A percentile compares a stretch with the other conserved stretches of the same genome.
These are phyloP conservation scores for Amphiprion ocellaris DNA, from an alignment of 2,113 vertebrate genomes.

Conservation along the genomic window DNA sequence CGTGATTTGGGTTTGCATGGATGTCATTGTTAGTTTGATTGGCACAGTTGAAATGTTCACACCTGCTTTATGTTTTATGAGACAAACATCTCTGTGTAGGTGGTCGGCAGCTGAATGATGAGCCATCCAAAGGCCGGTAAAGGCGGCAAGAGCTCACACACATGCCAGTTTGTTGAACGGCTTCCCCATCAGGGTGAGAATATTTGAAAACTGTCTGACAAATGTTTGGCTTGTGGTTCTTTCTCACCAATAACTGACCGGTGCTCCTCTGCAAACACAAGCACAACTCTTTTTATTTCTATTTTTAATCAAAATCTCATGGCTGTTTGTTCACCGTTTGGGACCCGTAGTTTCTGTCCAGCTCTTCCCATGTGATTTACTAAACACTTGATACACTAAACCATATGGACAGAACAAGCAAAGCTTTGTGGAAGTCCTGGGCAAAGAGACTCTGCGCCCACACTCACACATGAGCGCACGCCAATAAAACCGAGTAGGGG, in stretches of 20 bases:
- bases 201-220: conserved; percentile 29
- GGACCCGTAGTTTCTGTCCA: neutral
- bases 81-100: neutral
- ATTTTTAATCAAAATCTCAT: conserved; percentile 1
- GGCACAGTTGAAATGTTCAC: neutral
- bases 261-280: conserved; percentile 8
- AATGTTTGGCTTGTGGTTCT: neutral
- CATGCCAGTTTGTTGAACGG: conserved; percentile 5
- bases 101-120: neutral
- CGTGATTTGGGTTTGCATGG: fast-evolving
- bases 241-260: neutral
- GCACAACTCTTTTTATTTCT: neutral
- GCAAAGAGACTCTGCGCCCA: conserved; percentile 6
- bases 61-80: neutral
- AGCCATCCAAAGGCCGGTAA: neutral
- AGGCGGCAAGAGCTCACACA: neutral
- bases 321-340: conserved; percentile 3
- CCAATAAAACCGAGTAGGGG: neutral
- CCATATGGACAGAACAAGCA: conserved; percentile 60
- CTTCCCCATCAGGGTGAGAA: conserved; percentile 31
- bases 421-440: conserved; percentile 62
- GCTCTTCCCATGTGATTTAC: conserved; percentile 27
- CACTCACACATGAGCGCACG: conserved; percentile 28
- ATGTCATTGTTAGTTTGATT: neutral
- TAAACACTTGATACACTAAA: conserved; percentile 48